Evolutionary conservation across 2,797 vertebrate genomes (phyloP).

Genomic region (Propithecus perrieri): DNA sequence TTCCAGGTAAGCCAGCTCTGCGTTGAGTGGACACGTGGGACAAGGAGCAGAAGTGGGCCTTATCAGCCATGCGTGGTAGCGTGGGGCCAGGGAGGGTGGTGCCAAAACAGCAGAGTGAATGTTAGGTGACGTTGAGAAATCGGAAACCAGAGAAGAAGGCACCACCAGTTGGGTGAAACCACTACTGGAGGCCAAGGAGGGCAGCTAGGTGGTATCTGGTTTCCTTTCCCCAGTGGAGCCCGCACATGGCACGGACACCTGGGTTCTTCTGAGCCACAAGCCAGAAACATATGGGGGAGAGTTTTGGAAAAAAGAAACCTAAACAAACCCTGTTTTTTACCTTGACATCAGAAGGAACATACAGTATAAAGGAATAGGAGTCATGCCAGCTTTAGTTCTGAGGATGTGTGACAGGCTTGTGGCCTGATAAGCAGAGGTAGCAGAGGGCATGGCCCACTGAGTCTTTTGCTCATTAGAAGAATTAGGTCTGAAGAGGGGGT

Average conservation of each 20-base stretch:
- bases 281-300: not conserved
- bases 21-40: not conserved
- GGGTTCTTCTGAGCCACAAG: not conserved
- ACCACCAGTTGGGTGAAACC: not conserved
- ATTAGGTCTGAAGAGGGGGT: not conserved
- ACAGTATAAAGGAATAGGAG: not conserved
- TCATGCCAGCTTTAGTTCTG: constrained; percentile 5
- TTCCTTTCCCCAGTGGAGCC: not conserved
- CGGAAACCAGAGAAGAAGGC: not conserved
- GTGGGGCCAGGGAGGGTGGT: not conserved
- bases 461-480: not conserved
- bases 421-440: not conserved
- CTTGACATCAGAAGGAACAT: constrained; percentile 57
- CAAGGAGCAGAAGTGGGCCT: not conserved
- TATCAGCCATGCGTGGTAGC: not conserved
- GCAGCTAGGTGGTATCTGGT: not conserved
- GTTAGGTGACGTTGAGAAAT: not conserved
- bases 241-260: not conserved
- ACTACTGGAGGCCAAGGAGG: not conserved
- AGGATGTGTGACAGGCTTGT: not conserved
- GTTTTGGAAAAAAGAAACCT: constrained; percentile 23
- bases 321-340: not conserved
- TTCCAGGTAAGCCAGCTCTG: not conserved
- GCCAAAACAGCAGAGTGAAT: not conserved
- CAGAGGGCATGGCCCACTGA: not conserved